These are phyloP conservation scores for Odocoileus hemionus DNA, from an alignment of 2,113 vertebrate species.

Conservation along the genomic window DNA sequence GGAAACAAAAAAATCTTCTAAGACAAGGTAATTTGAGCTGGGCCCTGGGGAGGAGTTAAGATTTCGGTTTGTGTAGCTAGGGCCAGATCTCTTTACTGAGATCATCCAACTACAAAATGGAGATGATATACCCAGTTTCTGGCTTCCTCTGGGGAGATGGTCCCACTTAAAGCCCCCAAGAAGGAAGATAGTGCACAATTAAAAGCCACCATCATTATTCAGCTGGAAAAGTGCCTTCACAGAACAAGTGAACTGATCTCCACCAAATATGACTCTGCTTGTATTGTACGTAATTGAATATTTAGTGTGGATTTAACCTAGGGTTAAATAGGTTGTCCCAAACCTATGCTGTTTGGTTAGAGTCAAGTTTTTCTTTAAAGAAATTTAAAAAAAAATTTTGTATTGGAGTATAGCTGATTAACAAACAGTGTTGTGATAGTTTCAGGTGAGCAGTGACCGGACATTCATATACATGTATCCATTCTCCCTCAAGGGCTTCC, in stretches of 20 bases:
- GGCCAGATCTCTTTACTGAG: neutral
- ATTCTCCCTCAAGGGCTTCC: neutral
- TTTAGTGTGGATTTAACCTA: constrained; percentile 55
- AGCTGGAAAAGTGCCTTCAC: constrained; percentile 41
- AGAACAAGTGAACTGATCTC: constrained; percentile 29
- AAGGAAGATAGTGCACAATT: constrained; percentile 29
- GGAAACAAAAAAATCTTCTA: neutral
- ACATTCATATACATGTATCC: neutral
- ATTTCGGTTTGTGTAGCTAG: neutral
- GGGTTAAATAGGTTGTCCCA: neutral
- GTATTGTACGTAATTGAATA: constrained; percentile 49
- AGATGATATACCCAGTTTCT: constrained; percentile 2
- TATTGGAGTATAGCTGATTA: neutral
- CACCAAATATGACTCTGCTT: constrained; percentile 32
- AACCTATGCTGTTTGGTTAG: neutral
- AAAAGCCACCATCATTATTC: constrained; percentile 27
- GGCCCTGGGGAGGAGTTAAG: neutral
- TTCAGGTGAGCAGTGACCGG: neutral
- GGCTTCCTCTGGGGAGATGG: neutral
- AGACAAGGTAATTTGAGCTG: neutral
- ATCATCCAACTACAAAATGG: neutral
- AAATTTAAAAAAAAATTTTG: neutral
- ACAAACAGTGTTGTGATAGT: neutral
- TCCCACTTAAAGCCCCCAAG: neutral
- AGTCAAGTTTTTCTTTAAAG: constrained; percentile 21